These are phyloP conservation scores for Upupa epops DNA, from an alignment of 2,113 vertebrate genomes.

Conservation along the genomic window DNA sequence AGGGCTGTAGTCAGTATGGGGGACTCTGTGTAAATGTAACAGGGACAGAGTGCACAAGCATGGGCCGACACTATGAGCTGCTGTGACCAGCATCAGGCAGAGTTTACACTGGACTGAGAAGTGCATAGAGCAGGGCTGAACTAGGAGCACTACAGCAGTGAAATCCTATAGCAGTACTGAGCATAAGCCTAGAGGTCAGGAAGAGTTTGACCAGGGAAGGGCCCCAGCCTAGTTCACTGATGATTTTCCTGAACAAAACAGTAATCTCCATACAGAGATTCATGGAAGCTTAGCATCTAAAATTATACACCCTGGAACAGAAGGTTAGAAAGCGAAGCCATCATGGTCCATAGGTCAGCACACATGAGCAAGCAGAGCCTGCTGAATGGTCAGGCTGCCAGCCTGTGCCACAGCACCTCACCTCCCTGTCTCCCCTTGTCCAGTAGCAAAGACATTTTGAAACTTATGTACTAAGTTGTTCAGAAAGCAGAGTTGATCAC, in stretches of 20 bases:
- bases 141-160: accelerated
- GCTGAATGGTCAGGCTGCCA: neutral
- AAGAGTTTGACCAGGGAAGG: neutral
- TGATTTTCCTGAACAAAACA: neutral
- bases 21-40: neutral
- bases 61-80: neutral
- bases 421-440: neutral
- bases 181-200: neutral
- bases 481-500: neutral
- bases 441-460: neutral
- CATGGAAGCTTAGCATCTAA: neutral
- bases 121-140: neutral
- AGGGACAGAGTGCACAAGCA: neutral
- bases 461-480: neutral
- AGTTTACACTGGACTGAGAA: neutral
- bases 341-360: accelerated
- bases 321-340: neutral
- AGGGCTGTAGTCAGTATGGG: neutral
- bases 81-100: neutral
- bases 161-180: neutral
- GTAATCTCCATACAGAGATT: neutral
- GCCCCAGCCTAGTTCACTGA: neutral
- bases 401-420: accelerated
- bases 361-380: neutral
- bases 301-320: neutral